phyloP scores from a whole-genome alignment of 2,113 vertebrate genomes.

The Helogale parvula region DNA sequence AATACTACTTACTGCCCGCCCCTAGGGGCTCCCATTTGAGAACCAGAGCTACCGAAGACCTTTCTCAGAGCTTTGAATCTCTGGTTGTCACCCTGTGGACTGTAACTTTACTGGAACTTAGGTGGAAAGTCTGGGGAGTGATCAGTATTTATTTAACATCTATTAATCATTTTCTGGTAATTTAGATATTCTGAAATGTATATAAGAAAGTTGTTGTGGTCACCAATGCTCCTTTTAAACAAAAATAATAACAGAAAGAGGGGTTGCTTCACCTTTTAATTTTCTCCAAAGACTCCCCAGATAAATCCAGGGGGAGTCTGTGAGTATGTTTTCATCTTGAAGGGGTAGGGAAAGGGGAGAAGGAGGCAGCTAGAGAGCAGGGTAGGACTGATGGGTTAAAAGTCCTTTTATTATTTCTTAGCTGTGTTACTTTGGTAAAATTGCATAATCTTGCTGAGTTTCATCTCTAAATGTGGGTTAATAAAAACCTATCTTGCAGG shows the following conservation, averaged over 20 bases:
- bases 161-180: background rate
- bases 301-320: background rate
- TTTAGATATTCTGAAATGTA: slow-evolving; percentile 29
- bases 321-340: background rate
- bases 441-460: slow-evolving; percentile 17
- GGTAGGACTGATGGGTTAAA: background rate
- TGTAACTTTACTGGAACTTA: background rate
- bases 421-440: slow-evolving; percentile 9
- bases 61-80: background rate
- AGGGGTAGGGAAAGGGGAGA: background rate
- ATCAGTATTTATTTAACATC: background rate
- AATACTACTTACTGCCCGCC: background rate
- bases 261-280: background rate
- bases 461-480: background rate
- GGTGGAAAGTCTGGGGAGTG: background rate
- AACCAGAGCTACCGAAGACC: background rate
- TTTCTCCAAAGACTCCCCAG: background rate
- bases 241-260: background rate
- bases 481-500: background rate
- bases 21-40: background rate
- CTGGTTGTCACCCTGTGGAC: background rate
- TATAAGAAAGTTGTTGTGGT: background rate
- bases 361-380: background rate
- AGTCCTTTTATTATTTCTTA: background rate
- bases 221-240: background rate